A percentile compares a stretch with the other conserved stretches of the same genome.
Conservation (phyloP, 2,113 vertebrate species). For the Lasiurus cinereus region DNA sequence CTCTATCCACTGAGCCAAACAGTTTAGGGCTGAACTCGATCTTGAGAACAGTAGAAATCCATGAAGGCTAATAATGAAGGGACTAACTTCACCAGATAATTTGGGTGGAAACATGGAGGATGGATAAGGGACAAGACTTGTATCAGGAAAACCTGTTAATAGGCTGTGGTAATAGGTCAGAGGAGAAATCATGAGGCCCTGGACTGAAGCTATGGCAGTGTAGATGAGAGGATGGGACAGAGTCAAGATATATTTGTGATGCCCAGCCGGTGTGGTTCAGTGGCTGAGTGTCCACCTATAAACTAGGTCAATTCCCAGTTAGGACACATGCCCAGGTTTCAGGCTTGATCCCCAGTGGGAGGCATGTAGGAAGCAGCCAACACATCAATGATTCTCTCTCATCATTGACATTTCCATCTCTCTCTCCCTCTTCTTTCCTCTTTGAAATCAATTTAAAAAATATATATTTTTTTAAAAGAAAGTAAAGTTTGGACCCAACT, state of each 20-base stretch:
- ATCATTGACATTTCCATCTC: too few species aligned
- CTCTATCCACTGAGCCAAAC: too few species aligned
- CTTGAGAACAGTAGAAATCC: background rate
- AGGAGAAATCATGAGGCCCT: conserved; percentile 6
- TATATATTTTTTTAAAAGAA: background rate
- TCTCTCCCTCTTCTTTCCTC: too few species aligned
- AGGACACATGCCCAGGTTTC: too few species aligned
- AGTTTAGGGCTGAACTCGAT: background rate
- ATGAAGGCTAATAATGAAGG: background rate
- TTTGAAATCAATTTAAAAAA: too few species aligned
- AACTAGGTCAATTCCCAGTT: too few species aligned
- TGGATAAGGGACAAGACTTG: background rate
- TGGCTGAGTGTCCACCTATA: too few species aligned
- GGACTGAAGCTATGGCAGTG: background rate
- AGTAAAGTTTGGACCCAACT: background rate
- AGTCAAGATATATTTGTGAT: background rate
- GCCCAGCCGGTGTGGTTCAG: background rate
- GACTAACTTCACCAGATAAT: background rate
- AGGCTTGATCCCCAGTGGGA: too few species aligned
- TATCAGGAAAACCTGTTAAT: background rate
- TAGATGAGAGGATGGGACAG: background rate
- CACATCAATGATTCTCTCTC: too few species aligned
- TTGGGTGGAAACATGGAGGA: background rate
- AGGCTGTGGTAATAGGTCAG: background rate
- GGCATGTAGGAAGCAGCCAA: too few species aligned